phyloP scores from a whole-genome alignment of 2,113 vertebrate species.

The Cryptomyrus ogoouensis region DNA sequence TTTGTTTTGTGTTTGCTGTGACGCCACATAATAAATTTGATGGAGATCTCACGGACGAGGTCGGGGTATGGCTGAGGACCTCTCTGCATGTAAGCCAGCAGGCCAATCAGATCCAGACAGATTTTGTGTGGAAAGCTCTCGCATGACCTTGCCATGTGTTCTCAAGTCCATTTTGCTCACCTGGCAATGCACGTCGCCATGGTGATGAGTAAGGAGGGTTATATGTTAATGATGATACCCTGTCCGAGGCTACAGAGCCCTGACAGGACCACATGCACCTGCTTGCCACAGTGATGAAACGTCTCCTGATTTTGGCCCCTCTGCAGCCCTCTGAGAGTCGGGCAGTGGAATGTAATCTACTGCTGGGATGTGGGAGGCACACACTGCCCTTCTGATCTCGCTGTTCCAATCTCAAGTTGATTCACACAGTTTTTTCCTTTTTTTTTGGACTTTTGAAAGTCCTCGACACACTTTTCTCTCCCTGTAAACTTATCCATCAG shows the following conservation, averaged over 20 bases:
- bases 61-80: background rate
- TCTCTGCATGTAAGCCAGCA: background rate
- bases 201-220: background rate
- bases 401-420: slow-evolving; percentile 12
- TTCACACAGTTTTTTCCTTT: background rate
- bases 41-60: background rate
- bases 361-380: slow-evolving; percentile 10
- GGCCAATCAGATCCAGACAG: background rate
- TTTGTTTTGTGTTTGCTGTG: background rate
- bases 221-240: background rate
- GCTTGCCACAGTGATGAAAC: background rate
- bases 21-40: background rate
- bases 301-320: background rate
- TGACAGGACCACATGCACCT: background rate
- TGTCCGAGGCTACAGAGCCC: background rate
- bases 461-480: slow-evolving; percentile 7
- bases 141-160: background rate
- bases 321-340: background rate
- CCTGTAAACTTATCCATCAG: slow-evolving; percentile 14
- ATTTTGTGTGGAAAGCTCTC: background rate
- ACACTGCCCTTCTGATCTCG: background rate
- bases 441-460: slow-evolving; percentile 1
- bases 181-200: background rate
- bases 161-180: background rate
- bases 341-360: background rate